A percentile compares a stretch with the other conserved stretches of the same genome.
phyloP scores from a whole-genome alignment of 2,113 vertebrate species.

The Barbus barbus region DNA sequence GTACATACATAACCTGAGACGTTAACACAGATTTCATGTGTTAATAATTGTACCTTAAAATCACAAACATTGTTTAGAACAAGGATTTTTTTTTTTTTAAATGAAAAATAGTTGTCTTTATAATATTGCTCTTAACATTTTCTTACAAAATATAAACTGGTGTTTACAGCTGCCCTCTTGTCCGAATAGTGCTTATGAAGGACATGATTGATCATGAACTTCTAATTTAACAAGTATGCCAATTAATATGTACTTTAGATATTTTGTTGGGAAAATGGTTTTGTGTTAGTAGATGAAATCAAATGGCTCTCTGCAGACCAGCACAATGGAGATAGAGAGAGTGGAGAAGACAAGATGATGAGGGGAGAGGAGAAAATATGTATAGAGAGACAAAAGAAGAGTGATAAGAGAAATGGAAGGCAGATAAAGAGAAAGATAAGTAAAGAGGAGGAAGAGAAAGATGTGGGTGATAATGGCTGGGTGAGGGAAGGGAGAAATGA shows the following conservation, averaged over 20 bases:
- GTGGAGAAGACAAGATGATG: not conserved
- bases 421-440: slow-evolving; percentile 51
- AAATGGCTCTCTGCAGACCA: not conserved
- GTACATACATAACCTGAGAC: no score
- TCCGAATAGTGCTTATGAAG: not conserved
- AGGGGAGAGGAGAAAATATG: slow-evolving; percentile 12
- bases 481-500: slow-evolving; percentile 53
- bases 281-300: not conserved
- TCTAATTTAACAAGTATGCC: not conserved
- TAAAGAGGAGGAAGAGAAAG: slow-evolving; percentile 54
- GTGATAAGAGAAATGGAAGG: slow-evolving; percentile 11
- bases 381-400: slow-evolving; percentile 30
- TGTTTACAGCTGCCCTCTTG: not conserved
- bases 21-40: no score
- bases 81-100: no score
- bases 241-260: not conserved
- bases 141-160: not conserved
- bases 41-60: no score
- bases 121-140: not conserved
- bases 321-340: not conserved
- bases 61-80: no score
- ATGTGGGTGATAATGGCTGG: slow-evolving; percentile 63
- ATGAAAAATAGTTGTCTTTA: no score
- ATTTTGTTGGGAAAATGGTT: not conserved
- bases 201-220: not conserved